These are phyloP conservation scores for Eudemis profundana DNA, from an alignment of 2,888 invertebrate species.

Conservation along the genomic window DNA sequence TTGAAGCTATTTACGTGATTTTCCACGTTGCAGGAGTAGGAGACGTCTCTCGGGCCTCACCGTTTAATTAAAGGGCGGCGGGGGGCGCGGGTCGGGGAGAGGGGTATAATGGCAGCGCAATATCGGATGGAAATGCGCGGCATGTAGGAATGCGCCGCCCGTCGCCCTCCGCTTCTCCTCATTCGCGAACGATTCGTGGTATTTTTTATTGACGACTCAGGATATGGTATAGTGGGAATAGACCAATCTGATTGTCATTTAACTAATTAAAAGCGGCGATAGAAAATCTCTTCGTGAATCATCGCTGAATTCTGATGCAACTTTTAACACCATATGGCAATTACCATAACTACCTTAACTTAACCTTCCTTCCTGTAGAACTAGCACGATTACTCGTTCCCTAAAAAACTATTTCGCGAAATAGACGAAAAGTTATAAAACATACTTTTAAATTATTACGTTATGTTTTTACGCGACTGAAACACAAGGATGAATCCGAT, in stretches of 20 bases:
- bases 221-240: constrained; percentile 74
- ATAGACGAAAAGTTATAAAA: too few species aligned
- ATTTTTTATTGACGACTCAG: constrained; percentile 85
- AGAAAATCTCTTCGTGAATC: too few species aligned
- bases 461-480: background rate
- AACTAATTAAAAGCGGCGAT: background rate
- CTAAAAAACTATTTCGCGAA: too few species aligned
- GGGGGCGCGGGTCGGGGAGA: constrained; percentile 71
- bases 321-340: background rate
- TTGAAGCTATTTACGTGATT: constrained; percentile 81
- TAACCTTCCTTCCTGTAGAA: too few species aligned
- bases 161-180: constrained; percentile 71
- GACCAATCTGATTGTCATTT: constrained; percentile 59
- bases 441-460: background rate
- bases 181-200: constrained; percentile 82
- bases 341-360: too few species aligned
- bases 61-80: constrained; percentile 85
- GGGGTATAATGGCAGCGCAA: constrained; percentile 85
- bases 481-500: background rate
- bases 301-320: background rate
- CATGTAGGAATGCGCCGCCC: constrained; percentile 85
- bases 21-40: constrained; percentile 78
- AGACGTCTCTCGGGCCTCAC: constrained; percentile 82
- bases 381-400: too few species aligned
- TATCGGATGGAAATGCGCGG: constrained; percentile 86